Base-by-base conservation (phyloP, 2,888 invertebrate species). In the Acholoe squamosa region DNA sequence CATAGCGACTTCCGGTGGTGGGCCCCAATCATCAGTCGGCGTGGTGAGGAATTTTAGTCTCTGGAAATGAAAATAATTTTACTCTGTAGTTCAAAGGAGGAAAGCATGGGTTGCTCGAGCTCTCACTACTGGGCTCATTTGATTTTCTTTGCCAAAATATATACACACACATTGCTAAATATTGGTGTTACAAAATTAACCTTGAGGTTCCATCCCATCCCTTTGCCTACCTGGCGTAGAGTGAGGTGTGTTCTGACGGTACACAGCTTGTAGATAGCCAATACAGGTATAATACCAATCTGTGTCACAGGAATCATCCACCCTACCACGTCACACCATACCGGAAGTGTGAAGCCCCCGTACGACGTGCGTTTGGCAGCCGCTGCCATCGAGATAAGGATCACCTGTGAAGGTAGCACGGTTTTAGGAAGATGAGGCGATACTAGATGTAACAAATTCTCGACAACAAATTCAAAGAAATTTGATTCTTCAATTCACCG, bases 311-410 rank as follows among this genome's bases (percentile, higher is more conserved):
- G 51, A 22, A 90, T 77, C 33, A 90, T 7, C 77, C 77, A 90
- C 10, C 90, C 90, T 3, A 84, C 84, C 28, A 77, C 77, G 51
- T 90, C 90, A 80, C 80, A 77, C 90, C 90, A 90, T 1, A 90
- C 56, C 7, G 90, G 90, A 0, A 90, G 33, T 1, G 77, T 90
- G 25, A 56, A 76, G 52, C 28, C 33, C 31, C 80, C 90, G 31
- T 90, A 90, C 0, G 51, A 76, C 52, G 90, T 90, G 1, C 90
- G 52, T 28, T 56, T 90, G n/a, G 76, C 71, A 0, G 52, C 33
- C 28, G 80, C 33, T 28, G 80, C 31, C 10, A 80, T 90, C 10
- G 76, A 90, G 12, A 90, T 25, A 33, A 90, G 34, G 28, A 90
- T 86, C 25, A 86, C 28, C 86, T 86, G 25, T n/a, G 28, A 5